Conservation (phyloP, 2,797 vertebrate species). For the Ibycter americanus region DNA sequence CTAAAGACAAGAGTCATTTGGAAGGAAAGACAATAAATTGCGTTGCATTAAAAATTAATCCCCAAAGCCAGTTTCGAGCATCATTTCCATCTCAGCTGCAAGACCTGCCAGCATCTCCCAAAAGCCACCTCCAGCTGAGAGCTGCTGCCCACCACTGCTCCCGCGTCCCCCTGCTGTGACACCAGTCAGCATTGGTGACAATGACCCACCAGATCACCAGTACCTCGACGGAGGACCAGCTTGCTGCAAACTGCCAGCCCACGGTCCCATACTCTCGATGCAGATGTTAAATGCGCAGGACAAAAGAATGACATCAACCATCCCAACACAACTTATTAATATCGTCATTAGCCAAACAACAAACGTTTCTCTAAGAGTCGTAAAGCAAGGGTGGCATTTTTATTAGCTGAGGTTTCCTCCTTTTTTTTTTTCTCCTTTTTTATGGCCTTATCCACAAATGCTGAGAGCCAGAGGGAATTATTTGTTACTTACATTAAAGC, state of each 20-base stretch:
- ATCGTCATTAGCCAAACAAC: not conserved
- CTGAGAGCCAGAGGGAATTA: constrained; percentile 60
- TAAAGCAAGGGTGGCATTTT: constrained; percentile 52
- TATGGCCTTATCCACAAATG: constrained; percentile 56
- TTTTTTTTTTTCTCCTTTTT: not conserved
- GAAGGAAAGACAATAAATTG: not conserved
- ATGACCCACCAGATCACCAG: fast-evolving
- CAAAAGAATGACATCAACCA: not conserved
- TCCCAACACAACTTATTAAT: not conserved
- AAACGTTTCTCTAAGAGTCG: not conserved
- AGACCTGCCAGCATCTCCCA: not conserved
- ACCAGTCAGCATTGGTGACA: fast-evolving
- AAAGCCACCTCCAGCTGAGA: not conserved
- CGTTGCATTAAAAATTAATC: not conserved
- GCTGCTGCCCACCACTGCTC: not conserved
- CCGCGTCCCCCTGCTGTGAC: fast-evolving
- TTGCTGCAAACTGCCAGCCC: not conserved
- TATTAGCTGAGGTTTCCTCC: constrained; percentile 61
- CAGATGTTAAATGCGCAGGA: not conserved
- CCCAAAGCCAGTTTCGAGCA: not conserved
- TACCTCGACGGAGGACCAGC: too few relatives aligned
- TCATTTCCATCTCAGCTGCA: not conserved
- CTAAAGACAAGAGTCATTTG: not conserved
- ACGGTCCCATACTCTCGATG: fast-evolving
- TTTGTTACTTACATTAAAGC: constrained; percentile 65